These are phyloP conservation scores for Cosmia trapezina DNA, from an alignment of 2,888 invertebrate genomes.

Conservation along the genomic window DNA sequence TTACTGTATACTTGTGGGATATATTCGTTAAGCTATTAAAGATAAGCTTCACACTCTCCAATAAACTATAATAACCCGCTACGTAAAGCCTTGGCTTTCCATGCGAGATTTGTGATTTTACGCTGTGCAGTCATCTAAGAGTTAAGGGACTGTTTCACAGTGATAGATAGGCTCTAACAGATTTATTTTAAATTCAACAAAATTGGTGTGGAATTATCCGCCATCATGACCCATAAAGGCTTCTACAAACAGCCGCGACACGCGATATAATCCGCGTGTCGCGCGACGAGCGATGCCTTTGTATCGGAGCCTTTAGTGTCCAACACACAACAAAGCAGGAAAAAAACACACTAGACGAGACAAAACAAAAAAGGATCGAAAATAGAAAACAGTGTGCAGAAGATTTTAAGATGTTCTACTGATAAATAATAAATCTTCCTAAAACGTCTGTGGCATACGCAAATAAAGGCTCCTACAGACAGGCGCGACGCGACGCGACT, in stretches of 20 bases:
- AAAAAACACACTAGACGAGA: background rate
- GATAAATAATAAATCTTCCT: constrained; percentile 32
- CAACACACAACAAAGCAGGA: background rate
- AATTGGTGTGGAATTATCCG: background rate
- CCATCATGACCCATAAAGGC: background rate
- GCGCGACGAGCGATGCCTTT: too few species aligned
- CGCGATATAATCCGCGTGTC: too few species aligned
- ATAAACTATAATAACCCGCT: constrained; percentile 61
- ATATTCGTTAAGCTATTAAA: constrained; percentile 50
- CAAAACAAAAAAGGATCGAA: background rate
- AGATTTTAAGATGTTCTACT: constrained; percentile 7
- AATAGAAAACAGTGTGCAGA: background rate
- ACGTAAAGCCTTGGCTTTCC: constrained; percentile 55
- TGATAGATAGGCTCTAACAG: background rate
- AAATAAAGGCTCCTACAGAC: constrained; percentile 10
- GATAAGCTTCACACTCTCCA: constrained; percentile 60
- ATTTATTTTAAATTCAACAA: too few species aligned
- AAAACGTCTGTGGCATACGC: background rate
- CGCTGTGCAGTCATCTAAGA: constrained; percentile 32
- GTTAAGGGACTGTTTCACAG: constrained; percentile 5
- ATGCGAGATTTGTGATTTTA: constrained; percentile 63
- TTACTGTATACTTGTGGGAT: constrained; percentile 12
- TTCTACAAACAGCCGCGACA: too few species aligned
- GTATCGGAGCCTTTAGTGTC: background rate
- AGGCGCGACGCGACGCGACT: too few species aligned